These are phyloP conservation scores for Eulemur macaco DNA, from an alignment of 2,113 vertebrate genomes.

Conservation along the genomic window DNA sequence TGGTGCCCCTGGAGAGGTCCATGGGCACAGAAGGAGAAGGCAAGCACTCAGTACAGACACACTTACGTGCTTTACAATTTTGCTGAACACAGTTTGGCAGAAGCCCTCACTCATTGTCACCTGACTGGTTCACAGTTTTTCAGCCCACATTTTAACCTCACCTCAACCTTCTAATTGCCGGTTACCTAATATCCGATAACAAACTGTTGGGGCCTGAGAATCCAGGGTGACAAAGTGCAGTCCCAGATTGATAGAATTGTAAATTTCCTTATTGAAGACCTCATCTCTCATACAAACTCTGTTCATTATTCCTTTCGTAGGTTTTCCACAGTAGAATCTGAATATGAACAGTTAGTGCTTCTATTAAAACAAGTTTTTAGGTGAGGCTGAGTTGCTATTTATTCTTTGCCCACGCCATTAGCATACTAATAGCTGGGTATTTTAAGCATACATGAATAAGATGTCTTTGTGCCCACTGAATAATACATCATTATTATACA, in stretches of 20 bases:
- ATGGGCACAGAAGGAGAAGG: background rate
- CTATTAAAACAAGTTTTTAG: slow-evolving; percentile 65
- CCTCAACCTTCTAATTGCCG: slow-evolving; percentile 10
- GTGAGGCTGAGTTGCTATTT: slow-evolving; percentile 60
- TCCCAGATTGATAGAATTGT: background rate
- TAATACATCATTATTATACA: background rate
- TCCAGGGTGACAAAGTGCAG: slow-evolving; percentile 45
- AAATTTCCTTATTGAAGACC: slow-evolving; percentile 55
- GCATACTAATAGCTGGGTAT: slow-evolving; percentile 68
- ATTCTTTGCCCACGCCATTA: slow-evolving; percentile 53
- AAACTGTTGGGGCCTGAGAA: background rate
- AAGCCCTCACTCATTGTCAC: background rate
- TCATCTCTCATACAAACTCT: slow-evolving; percentile 27
- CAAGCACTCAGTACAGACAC: background rate
- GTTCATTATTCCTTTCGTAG: slow-evolving; percentile 67
- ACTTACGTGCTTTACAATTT: background rate
- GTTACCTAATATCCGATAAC: background rate
- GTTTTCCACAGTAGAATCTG: slow-evolving; percentile 55
- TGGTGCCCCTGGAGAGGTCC: background rate
- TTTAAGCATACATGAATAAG: slow-evolving; percentile 74
- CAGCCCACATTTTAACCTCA: slow-evolving; percentile 33
- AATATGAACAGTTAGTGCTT: slow-evolving; percentile 70
- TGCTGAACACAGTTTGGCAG: background rate
- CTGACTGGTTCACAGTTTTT: slow-evolving; percentile 14
- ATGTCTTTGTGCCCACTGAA: slow-evolving; percentile 29